These are phyloP conservation scores for Aplodontia rufa DNA, from an alignment of 2,113 vertebrate species.

Conservation along the genomic window DNA sequence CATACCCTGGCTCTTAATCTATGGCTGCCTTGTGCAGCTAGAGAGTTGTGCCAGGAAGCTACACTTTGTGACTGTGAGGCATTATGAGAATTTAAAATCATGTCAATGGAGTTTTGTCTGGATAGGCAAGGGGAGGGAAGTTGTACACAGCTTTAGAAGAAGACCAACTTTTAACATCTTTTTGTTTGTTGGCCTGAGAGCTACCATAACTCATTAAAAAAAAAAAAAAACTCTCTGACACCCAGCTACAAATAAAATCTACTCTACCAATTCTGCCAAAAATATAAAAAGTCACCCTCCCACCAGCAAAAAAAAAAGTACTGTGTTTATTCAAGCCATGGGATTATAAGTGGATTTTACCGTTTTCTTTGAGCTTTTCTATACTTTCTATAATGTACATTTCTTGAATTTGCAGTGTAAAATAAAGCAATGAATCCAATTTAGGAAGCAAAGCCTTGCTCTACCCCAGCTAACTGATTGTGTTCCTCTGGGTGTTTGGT, in stretches of 20 bases:
- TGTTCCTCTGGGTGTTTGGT: background rate
- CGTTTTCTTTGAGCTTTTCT: constrained; percentile 31
- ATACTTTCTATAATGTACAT: background rate
- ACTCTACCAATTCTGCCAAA: background rate
- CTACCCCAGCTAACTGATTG: background rate
- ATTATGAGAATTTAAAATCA: constrained; percentile 65
- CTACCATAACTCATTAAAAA: background rate
- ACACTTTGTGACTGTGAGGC: constrained; percentile 61
- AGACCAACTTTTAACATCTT: constrained; percentile 30
- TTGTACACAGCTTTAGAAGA: constrained; percentile 23
- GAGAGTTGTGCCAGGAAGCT: constrained; percentile 71
- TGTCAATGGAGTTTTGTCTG: constrained; percentile 64
- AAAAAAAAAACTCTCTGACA: background rate
- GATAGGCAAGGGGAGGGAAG: background rate
- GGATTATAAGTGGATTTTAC: background rate
- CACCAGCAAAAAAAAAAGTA: background rate
- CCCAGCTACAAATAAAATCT: constrained; percentile 30
- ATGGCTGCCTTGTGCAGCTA: constrained; percentile 74
- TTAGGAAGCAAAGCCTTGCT: background rate
- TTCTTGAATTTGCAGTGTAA: background rate
- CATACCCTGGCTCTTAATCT: constrained; percentile 75
- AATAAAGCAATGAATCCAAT: background rate
- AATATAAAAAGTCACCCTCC: constrained; percentile 25
- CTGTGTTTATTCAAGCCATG: background rate
- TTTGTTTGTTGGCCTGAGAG: constrained; percentile 30